Conservation (phyloP, 2,797 vertebrate species). For the Ctenopoma multispine region DNA sequence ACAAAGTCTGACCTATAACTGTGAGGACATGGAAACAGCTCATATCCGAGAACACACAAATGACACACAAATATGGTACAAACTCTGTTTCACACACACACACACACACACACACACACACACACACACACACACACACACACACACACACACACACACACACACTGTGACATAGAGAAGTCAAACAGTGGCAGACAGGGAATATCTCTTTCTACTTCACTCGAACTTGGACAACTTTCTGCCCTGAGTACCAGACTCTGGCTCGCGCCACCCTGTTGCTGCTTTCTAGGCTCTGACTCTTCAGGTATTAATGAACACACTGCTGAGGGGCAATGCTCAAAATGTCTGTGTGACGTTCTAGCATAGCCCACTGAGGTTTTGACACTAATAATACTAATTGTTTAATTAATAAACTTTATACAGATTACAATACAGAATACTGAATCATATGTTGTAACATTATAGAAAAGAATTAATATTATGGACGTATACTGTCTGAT, state of each 20-base stretch:
- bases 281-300: constrained; percentile 63
- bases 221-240: constrained; percentile 45
- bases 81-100: neutral
- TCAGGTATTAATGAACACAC: constrained; percentile 42
- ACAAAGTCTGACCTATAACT: constrained; percentile 49
- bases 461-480: neutral
- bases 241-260: constrained; percentile 27
- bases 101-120: neutral
- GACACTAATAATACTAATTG: no score
- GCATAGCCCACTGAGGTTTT: neutral
- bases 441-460: neutral
- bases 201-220: constrained; percentile 21
- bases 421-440: no score
- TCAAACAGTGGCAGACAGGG: constrained; percentile 14
- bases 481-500: no score
- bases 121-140: neutral
- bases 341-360: neutral
- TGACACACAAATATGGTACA: constrained; percentile 3
- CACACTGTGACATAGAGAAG: neutral
- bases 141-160: neutral
- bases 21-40: constrained; percentile 37
- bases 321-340: neutral
- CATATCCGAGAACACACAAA: constrained; percentile 14
- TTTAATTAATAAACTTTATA: neutral
- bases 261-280: constrained; percentile 14